phyloP scores from a whole-genome alignment of 1,140 invertebrate species.

The Cydia fagiglandana region DNA sequence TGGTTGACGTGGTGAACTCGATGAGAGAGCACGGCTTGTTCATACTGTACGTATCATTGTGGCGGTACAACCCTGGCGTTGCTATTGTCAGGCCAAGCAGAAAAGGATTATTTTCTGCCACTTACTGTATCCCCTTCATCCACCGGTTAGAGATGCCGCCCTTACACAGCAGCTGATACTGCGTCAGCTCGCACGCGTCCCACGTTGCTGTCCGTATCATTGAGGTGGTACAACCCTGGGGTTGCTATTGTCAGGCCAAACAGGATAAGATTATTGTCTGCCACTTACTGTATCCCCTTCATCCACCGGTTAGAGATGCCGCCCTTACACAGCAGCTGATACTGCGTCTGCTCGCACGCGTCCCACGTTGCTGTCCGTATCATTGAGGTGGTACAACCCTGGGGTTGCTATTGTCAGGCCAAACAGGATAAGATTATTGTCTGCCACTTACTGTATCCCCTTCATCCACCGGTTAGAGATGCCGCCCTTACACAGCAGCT shows the following conservation, averaged over 20 bases:
- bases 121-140: too few species aligned
- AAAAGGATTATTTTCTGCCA: conserved; percentile 26
- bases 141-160: too few species aligned
- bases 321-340: conserved; percentile 47
- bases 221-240: neutral
- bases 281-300: conserved; percentile 49
- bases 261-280: neutral
- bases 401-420: conserved; percentile 38
- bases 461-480: too few species aligned
- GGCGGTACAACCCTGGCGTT: conserved; percentile 37
- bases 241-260: neutral
- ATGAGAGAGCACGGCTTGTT: too few species aligned
- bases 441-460: neutral
- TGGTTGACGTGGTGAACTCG: neutral
- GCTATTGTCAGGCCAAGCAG: conserved; percentile 40
- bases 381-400: conserved; percentile 39
- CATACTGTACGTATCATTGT: conserved; percentile 37
- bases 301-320: conserved; percentile 53
- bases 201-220: neutral
- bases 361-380: conserved; percentile 38
- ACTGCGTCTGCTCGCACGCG: conserved; percentile 42
- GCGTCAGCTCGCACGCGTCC: too few species aligned
- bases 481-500: too few species aligned
- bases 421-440: conserved; percentile 34
- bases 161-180: too few species aligned